Conservation (phyloP, 2,797 vertebrate genomes). For the Oophaga sylvatica region DNA sequence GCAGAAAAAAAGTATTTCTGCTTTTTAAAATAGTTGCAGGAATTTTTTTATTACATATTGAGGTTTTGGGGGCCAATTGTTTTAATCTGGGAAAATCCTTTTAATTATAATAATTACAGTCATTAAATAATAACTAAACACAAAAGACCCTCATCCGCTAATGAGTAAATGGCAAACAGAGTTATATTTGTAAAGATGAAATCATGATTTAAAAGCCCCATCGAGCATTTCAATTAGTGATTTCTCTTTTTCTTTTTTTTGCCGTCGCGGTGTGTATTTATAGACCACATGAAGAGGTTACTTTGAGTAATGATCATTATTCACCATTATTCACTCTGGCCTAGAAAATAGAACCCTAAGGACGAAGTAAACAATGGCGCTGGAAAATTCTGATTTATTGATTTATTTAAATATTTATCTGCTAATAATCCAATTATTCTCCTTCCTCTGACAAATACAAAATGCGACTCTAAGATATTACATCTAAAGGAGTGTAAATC, state of each 20-base stretch:
- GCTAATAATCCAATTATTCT: neutral
- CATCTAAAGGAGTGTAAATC: neutral
- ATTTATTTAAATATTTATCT: neutral
- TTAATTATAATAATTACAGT: constrained; percentile 9
- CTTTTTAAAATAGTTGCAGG: neutral
- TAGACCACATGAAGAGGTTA: constrained; percentile 5
- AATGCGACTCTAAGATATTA: neutral
- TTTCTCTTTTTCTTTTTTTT: constrained; percentile 5
- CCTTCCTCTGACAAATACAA: neutral
- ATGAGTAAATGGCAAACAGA: constrained; percentile 2
- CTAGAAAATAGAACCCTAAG: constrained; percentile 3
- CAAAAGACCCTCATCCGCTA: neutral
- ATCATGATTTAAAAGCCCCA: constrained; percentile 1
- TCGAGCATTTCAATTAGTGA: neutral
- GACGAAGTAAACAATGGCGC: neutral
- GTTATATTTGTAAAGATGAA: neutral
- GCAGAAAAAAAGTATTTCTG: neutral
- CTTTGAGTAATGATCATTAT: constrained; percentile 7
- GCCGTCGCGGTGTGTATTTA: neutral
- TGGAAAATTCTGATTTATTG: neutral
- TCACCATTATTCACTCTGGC: constrained; percentile 1
- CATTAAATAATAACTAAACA: constrained; percentile 1
- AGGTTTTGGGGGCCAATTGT: neutral
- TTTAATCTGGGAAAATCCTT: neutral
- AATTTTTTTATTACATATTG: neutral